Percentiles rank a stretch among this genome's conserved stretches.
These are phyloP conservation scores for Genyomyrus donnyi DNA, from an alignment of 2,113 vertebrate genomes.

Conservation along the genomic window DNA sequence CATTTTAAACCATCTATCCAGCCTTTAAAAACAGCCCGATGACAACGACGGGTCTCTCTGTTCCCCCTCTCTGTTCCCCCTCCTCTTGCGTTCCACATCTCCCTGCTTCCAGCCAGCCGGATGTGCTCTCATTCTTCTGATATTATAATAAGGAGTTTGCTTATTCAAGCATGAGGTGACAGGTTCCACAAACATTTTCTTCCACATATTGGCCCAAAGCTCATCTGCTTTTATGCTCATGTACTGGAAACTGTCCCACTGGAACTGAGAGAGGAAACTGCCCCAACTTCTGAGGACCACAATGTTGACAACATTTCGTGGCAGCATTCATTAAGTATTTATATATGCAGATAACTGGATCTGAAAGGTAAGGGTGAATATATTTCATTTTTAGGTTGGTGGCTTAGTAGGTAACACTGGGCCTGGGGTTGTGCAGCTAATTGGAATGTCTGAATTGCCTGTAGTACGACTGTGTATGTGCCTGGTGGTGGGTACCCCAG, in stretches of 20 bases:
- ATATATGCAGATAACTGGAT: background rate
- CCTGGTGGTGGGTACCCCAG: background rate
- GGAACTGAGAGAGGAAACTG: background rate
- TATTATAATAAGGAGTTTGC: background rate
- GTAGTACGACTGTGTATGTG: background rate
- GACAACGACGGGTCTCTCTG: background rate
- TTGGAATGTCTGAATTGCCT: background rate
- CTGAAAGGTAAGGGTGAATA: background rate
- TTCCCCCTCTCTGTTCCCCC: background rate
- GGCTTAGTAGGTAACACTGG: background rate
- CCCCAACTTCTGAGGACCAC: background rate
- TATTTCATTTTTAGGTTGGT: background rate
- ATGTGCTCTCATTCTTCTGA: background rate
- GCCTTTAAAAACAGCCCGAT: background rate
- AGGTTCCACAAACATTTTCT: background rate
- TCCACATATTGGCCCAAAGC: background rate
- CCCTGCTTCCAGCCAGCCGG: background rate
- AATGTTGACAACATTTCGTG: background rate
- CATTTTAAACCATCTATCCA: background rate
- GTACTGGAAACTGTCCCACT: background rate
- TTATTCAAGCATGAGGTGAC: background rate
- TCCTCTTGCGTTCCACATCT: background rate
- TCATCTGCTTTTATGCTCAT: background rate
- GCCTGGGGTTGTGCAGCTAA: background rate
- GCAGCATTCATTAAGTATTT: background rate